phyloP scores from a whole-genome alignment of 2,888 invertebrate species.

The Oxystoma pomonae region DNA sequence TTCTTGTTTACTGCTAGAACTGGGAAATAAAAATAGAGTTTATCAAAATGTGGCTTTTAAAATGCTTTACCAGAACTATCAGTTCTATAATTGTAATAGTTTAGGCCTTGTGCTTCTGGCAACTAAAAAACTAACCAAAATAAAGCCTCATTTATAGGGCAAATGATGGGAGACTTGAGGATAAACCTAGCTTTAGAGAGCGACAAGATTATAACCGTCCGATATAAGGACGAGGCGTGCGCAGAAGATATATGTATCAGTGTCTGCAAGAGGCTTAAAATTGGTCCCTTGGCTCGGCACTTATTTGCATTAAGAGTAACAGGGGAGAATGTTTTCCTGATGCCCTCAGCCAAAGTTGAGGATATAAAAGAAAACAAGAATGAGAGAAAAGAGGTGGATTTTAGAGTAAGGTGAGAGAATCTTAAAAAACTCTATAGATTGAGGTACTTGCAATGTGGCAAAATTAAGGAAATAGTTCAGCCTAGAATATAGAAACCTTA shows the following conservation, averaged over 20 bases:
- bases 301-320: slow-evolving; percentile 71
- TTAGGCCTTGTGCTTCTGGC: too few species aligned
- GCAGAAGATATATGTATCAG: slow-evolving; percentile 69
- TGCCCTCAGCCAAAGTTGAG: slow-evolving; percentile 56
- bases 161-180: slow-evolving; percentile 22
- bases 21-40: too few species aligned
- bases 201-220: slow-evolving; percentile 27
- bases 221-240: slow-evolving; percentile 41
- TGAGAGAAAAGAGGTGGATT: slow-evolving; percentile 19
- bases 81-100: too few species aligned
- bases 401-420: background rate
- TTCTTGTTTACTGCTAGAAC: too few species aligned
- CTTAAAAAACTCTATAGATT: too few species aligned
- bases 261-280: slow-evolving; percentile 66
- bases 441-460: too few species aligned
- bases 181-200: slow-evolving; percentile 24
- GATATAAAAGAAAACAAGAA: slow-evolving; percentile 35
- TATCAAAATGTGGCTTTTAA: too few species aligned
- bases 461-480: too few species aligned
- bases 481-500: too few species aligned
- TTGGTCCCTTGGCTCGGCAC: slow-evolving; percentile 72
- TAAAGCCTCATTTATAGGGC: too few species aligned
- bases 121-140: too few species aligned
- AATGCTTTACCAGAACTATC: too few species aligned
- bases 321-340: slow-evolving; percentile 64